Evolutionary conservation across 2,888 invertebrate species (phyloP), one percentile per base, ranked within the genome.

Genomic region (Polyploca ridens): DNA sequence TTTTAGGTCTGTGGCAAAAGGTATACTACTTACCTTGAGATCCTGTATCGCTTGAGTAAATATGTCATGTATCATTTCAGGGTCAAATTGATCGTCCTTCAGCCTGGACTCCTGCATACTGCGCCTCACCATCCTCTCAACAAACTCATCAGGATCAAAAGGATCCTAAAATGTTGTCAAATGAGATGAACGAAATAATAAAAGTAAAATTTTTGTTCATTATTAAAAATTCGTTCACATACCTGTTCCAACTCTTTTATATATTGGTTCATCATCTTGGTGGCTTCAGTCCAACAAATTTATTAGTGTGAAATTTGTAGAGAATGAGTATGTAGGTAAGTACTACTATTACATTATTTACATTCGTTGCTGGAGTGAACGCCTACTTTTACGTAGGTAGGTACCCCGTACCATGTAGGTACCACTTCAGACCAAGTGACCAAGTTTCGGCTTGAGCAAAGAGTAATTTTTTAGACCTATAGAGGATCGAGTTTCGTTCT

Each of bases 141-240:
- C 99, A 94, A 99, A 99, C 86, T 99, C 99, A 82, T 98, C 98
- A 13, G 99, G 97, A 93, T 99, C 98, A 87, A 99, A 99, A 0
- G 99, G 98, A 84, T 99, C 99, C 98, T 99, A 79, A 65, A 90
- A 88, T 19, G 5, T 16, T 5, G 10, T 54, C 10, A 38, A 41
- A 41, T 62, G n/a, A 57, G 64, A 64, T 63, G 14, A 11, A 7
- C n/a, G 13, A 8, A n/a, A n/a, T 16, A 8, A 13, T 41, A 41
- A 41, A 5, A 3, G 41, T 13, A 1, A 41, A 41, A 3, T 13
- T 13, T 27, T 13, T 4, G 7, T 38, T 10, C 38, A 38, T 38
- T 3, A 6, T 11, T 1, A 27, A 62, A 64, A 58, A 60, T 8
- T 63, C 64, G 58, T 38, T 63, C 67, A 83, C 77, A 83, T 89